A percentile compares a stretch with the other conserved stretches of the same genome.
Evolutionary conservation across 2,888 invertebrate species (phyloP).

Genomic region (Cosmia pyralina): DNA sequence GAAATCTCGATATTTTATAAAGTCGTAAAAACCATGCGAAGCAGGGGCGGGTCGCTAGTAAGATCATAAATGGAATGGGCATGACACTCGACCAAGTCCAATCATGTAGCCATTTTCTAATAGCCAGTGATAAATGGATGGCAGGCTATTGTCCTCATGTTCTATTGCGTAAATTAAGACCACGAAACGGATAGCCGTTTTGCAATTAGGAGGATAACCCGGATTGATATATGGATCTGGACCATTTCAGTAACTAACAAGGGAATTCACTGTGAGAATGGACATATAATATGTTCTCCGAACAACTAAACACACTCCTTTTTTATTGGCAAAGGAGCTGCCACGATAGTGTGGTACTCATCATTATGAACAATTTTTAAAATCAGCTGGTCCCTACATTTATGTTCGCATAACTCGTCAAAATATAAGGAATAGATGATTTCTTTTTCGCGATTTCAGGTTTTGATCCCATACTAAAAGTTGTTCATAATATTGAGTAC

Average conservation of each 20-base stretch:
- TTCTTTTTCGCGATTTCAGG: too few species aligned
- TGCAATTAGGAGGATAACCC: slow-evolving; percentile 32
- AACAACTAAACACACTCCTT: not conserved
- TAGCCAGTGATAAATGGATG: slow-evolving; percentile 36
- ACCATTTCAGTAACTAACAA: slow-evolving; percentile 13
- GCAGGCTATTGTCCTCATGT: slow-evolving; percentile 26
- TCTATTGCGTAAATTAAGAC: slow-evolving; percentile 36
- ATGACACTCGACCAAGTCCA: not conserved
- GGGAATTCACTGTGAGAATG: not conserved
- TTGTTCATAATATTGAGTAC: too few species aligned
- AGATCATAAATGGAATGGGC: not conserved
- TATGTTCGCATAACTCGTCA: too few species aligned
- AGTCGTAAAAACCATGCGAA: not conserved
- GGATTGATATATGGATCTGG: slow-evolving; percentile 40
- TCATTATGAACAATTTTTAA: too few species aligned
- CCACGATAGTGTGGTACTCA: too few species aligned
- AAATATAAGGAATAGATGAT: too few species aligned
- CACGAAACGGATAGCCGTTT: slow-evolving; percentile 9
- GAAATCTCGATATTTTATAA: not conserved
- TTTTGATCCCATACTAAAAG: too few species aligned
- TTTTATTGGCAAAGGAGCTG: too few species aligned
- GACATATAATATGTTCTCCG: not conserved
- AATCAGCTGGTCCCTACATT: too few species aligned
- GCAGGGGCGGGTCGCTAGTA: not conserved
- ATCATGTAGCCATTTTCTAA: slow-evolving; percentile 28